Evolutionary conservation across 2,888 invertebrate genomes (phyloP).

Genomic region (Barypeithes pellucidus): DNA sequence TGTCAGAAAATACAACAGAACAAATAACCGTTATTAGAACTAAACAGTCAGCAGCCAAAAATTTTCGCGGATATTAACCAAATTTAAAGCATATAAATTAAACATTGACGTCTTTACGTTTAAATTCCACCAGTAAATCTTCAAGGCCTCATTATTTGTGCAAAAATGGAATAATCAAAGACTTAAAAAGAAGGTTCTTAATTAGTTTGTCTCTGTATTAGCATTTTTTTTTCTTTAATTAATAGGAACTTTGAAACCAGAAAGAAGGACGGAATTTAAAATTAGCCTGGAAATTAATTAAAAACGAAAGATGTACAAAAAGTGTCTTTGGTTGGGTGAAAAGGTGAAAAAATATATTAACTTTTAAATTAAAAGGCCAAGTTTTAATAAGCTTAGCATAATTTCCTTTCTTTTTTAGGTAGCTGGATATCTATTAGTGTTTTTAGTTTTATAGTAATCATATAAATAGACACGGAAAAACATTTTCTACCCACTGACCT

Average conservation of each 20-base stretch:
- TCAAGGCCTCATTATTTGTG: not conserved
- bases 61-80: too few species aligned
- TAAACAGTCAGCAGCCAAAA: too few species aligned
- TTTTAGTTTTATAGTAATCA: too few species aligned
- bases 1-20: too few species aligned
- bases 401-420: not conserved
- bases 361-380: conserved; percentile 24
- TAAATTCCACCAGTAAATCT: conserved; percentile 3
- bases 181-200: conserved; percentile 33
- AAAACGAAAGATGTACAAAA: conserved; percentile 29
- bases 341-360: conserved; percentile 21
- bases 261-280: conserved; percentile 28
- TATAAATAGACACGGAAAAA: too few species aligned
- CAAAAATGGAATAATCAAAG: conserved; percentile 29
- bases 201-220: conserved; percentile 31
- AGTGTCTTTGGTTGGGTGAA: conserved; percentile 8
- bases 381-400: not conserved
- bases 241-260: conserved; percentile 32
- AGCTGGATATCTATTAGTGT: not conserved
- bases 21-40: too few species aligned
- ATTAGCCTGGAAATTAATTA: conserved; percentile 27
- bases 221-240: conserved; percentile 40
- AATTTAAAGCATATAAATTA: not conserved
- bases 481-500: too few species aligned
- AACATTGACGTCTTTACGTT: not conserved